Conservation (phyloP, 2,888 invertebrate species). For the Pseudoips prasinana region DNA sequence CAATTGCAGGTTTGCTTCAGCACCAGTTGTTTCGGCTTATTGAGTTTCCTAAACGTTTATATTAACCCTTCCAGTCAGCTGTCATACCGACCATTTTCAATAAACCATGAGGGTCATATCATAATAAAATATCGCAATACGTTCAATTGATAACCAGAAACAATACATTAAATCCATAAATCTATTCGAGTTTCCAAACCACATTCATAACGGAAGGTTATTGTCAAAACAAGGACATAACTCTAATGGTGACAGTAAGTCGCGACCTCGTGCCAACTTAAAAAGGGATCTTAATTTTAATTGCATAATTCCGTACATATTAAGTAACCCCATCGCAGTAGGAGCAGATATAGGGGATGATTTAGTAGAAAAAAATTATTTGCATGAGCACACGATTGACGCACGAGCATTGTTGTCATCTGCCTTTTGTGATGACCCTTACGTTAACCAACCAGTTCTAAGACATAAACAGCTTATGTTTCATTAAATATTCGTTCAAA, state of each 20-base stretch:
- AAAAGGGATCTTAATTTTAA: constrained; percentile 74
- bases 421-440: constrained; percentile 82
- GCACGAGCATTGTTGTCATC: constrained; percentile 78
- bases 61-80: constrained; percentile 79
- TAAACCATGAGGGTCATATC: constrained; percentile 60
- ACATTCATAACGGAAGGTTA: constrained; percentile 58
- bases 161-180: constrained; percentile 68
- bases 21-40: constrained; percentile 79
- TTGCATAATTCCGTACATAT: constrained; percentile 78
- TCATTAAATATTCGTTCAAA: constrained; percentile 37
- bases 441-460: constrained; percentile 61
- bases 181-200: constrained; percentile 63
- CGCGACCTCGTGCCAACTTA: constrained; percentile 72
- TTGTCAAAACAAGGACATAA: constrained; percentile 75
- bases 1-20: constrained; percentile 74
- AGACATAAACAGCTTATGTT: constrained; percentile 47
- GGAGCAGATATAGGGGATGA: constrained; percentile 76
- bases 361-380: constrained; percentile 78
- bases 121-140: constrained; percentile 57
- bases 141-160: constrained; percentile 67
- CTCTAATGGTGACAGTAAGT: constrained; percentile 76
- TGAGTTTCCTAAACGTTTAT: constrained; percentile 76
- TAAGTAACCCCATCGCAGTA: constrained; percentile 79
- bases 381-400: constrained; percentile 82
- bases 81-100: constrained; percentile 70